A percentile compares a stretch with the other conserved stretches of the same genome.
These are phyloP conservation scores for Hippopotamus amphibius DNA, from an alignment of 2,113 vertebrate genomes.

Conservation along the genomic window DNA sequence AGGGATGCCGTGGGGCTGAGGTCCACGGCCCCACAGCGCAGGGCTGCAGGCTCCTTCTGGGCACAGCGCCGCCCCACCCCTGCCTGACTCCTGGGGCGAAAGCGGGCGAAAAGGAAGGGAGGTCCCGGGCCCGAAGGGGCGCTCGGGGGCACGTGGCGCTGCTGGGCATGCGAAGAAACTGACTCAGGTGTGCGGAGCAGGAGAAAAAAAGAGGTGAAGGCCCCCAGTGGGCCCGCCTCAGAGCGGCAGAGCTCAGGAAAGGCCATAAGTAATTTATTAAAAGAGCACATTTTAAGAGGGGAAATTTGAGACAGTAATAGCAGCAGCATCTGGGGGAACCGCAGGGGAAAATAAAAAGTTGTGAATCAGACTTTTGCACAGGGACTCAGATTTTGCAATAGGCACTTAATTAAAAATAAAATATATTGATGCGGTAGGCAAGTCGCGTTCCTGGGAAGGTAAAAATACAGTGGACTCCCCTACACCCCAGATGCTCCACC, in stretches of 20 bases:
- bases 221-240: neutral
- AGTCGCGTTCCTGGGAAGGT: slow-evolving; percentile 67
- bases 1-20: neutral
- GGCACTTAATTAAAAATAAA: slow-evolving; percentile 79
- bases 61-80: neutral
- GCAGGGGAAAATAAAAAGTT: neutral
- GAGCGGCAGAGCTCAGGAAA: neutral
- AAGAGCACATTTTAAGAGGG: slow-evolving; percentile 20
- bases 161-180: slow-evolving; percentile 23
- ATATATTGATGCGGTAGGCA: slow-evolving; percentile 70
- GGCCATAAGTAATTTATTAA: neutral
- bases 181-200: rapidly evolving
- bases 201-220: neutral
- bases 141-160: neutral
- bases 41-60: neutral
- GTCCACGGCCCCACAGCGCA: neutral
- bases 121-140: neutral
- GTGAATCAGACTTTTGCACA: neutral
- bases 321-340: neutral
- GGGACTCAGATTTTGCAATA: slow-evolving; percentile 48
- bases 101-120: too few species aligned
- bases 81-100: neutral
- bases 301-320: slow-evolving; percentile 50
- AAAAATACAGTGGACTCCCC: slow-evolving; percentile 60
- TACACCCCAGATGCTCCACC: slow-evolving; percentile 65